These are phyloP conservation scores for Varanus komodoensis DNA, from an alignment of 2,113 vertebrate genomes.

Conservation along the genomic window DNA sequence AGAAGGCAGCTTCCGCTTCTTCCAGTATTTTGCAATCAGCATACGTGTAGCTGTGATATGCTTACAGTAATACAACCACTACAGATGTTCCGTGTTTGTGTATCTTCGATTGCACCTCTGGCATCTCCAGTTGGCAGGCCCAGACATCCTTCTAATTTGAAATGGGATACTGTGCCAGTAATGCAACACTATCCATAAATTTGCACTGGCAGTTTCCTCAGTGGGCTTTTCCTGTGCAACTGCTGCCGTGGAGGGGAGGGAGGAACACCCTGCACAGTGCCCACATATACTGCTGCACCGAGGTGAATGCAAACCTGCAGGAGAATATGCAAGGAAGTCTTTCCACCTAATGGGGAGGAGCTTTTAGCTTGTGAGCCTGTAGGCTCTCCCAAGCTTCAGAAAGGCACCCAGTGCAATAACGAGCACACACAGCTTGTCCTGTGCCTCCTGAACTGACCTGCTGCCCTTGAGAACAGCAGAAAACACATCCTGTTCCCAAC, in stretches of 20 bases:
- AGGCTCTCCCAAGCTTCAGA: background rate
- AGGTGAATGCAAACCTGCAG: background rate
- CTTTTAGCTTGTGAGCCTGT: too few relatives aligned
- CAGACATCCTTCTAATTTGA: background rate
- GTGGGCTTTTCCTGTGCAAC: background rate
- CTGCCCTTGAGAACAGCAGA: too few relatives aligned
- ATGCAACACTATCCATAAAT: background rate
- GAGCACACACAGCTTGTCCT: background rate
- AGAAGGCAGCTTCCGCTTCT: conserved; percentile 5
- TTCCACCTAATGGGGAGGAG: background rate
- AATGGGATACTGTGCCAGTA: background rate
- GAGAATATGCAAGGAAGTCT: background rate
- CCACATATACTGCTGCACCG: background rate
- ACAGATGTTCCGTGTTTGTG: background rate
- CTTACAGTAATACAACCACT: background rate
- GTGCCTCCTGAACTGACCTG: too few relatives aligned
- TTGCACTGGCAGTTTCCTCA: background rate
- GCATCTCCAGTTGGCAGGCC: background rate
- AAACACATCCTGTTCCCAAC: too few relatives aligned
- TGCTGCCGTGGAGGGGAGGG: background rate
- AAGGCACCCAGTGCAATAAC: background rate
- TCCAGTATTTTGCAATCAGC: conserved; percentile 18
- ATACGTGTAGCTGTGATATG: background rate
- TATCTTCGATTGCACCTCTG: background rate
- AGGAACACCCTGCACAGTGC: background rate